Evolutionary conservation across 2,113 vertebrate species (phyloP), one percentile per base, ranked within the genome.

Genomic region (Bujurquina vittata): DNA sequence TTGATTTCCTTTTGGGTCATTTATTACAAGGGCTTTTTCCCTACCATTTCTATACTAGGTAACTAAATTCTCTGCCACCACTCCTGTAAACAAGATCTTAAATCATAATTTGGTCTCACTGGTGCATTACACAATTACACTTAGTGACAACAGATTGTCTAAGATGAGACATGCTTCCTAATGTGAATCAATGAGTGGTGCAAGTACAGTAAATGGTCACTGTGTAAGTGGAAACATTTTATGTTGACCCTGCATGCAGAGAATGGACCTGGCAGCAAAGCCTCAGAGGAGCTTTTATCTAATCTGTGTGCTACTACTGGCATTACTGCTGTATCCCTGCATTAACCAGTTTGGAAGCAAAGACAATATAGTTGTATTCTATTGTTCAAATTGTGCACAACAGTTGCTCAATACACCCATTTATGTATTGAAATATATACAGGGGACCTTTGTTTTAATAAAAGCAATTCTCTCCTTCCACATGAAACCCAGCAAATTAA

Each of bases 181-280:
- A 95, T 93, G 92, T 75, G 92, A 93, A 93, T 93, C 93, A 93
- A 93, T 94, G 91, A 92, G 58, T 52, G 74, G 67, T 88, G 92
- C 89, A 94, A 89, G 91, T n/a, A n/a, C n/a, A n/a, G n/a, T 91
- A 93, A 94, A 89, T 91, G 89, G 85, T 91, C 91, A 91, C 84
- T 72, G 77, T 81, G 81, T 90, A 86, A 91, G 75, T 93, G 83
- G 73, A 87, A 81, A 83, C 74, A 77, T 81, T 91, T 89, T 77
- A 88, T 87, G 80, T 88, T 84, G 65, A 80, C 80, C 56, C 74
- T 40, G 54, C 57, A 69, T 80, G 60, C 35, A 57, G 76, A 80
- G 79, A 75, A 37, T 67, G 40, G 69, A 88, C 74, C 75, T 69
- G 65, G 77, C 33, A 17, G 76, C 63, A 9, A 26, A 59, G 40